Evolutionary conservation across 2,888 invertebrate genomes (phyloP).

Genomic region (Papilio protenor): DNA sequence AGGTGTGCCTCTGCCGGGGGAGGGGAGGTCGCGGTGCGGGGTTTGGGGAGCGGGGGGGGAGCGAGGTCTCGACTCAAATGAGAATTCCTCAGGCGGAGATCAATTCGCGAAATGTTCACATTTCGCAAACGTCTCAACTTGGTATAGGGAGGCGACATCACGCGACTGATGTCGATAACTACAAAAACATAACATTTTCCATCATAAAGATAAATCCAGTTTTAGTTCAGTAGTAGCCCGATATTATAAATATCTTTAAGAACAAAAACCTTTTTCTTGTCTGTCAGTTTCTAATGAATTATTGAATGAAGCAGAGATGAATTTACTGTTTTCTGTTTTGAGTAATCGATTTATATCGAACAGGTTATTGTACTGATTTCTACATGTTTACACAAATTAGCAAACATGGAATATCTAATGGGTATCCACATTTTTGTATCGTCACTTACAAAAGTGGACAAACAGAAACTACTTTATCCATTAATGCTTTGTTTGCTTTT

Average conservation of each 20-base stretch:
- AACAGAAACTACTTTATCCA: constrained; percentile 23
- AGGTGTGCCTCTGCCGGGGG: not conserved
- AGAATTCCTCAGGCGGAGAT: constrained; percentile 80
- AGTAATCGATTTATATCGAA: not conserved
- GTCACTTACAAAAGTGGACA: not conserved
- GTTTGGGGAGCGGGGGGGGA: constrained; percentile 38
- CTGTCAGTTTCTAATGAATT: not conserved
- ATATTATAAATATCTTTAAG: not conserved
- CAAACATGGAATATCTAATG: constrained; percentile 3
- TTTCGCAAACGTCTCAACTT: constrained; percentile 85
- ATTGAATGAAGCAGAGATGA: not conserved
- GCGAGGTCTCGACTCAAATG: constrained; percentile 66
- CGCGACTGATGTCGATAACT: constrained; percentile 46
- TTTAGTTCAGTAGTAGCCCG: not conserved
- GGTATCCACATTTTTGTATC: constrained; percentile 6
- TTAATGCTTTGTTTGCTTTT: constrained; percentile 1
- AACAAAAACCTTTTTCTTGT: not conserved
- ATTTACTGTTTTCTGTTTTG: not conserved
- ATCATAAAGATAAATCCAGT: not conserved
- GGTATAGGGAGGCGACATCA: constrained; percentile 52
- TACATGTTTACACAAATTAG: not conserved
- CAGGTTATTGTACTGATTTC: not conserved
- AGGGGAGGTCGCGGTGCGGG: constrained; percentile 2
- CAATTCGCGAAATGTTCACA: constrained; percentile 83
- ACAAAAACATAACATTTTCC: not conserved